Evolutionary conservation across 2,888 invertebrate species (phyloP).

Genomic region (Lepetodrilus schrolli): DNA sequence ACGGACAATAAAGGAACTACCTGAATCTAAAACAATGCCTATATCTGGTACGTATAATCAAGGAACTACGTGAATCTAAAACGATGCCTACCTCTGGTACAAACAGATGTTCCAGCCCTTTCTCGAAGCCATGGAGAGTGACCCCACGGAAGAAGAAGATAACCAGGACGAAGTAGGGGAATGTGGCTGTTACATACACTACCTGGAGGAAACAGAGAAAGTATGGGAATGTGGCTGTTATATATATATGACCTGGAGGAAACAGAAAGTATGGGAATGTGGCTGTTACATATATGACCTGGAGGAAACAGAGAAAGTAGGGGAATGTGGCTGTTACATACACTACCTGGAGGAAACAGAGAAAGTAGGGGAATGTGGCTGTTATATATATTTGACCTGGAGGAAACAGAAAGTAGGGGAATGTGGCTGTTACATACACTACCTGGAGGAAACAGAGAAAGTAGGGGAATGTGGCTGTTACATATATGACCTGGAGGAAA

Average conservation of each 20-base stretch:
- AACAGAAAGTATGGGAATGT: background rate
- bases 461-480: background rate
- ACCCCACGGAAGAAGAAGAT: slow-evolving; percentile 95
- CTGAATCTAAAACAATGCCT: no score
- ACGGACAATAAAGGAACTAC: no score
- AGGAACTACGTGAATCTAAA: no score
- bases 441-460: background rate
- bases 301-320: background rate
- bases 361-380: background rate
- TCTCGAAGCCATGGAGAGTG: slow-evolving; percentile 61
- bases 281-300: background rate
- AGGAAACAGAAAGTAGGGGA: background rate
- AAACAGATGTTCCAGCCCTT: slow-evolving; percentile 63
- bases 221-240: background rate
- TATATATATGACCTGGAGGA: background rate
- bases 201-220: slow-evolving; percentile 47
- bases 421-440: background rate
- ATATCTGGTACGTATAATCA: no score
- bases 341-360: background rate
- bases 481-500: background rate
- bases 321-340: background rate
- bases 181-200: slow-evolving; percentile 88
- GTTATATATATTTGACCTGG: background rate
- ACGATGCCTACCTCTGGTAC: slow-evolving; percentile 61
- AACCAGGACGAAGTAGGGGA: slow-evolving; percentile 93